Evolutionary conservation across 1,140 invertebrate species (phyloP).

Genomic region (Chelonus insularis): DNA sequence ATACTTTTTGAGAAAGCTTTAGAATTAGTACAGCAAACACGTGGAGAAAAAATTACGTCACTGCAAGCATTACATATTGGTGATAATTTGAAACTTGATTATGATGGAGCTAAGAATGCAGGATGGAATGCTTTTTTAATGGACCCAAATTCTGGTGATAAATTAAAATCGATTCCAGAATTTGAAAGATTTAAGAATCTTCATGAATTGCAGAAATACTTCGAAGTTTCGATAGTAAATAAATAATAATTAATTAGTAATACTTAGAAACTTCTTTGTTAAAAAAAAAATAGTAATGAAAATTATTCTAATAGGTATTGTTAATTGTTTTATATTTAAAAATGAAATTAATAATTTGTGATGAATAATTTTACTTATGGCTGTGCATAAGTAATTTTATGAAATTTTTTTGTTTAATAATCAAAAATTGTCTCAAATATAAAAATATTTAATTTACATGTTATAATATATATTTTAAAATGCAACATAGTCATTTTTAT

Average conservation of each 20-base stretch:
- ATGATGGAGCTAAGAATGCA: constrained; percentile 70
- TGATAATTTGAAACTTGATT: constrained; percentile 76
- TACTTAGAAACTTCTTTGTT: too few species aligned
- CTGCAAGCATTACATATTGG: constrained; percentile 80
- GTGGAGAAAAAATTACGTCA: constrained; percentile 51
- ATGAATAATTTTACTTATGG: too few species aligned
- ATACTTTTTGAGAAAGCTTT: constrained; percentile 77
- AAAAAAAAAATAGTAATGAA: too few species aligned
- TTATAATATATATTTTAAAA: neutral
- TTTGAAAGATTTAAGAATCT: constrained; percentile 38
- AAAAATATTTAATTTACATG: too few species aligned
- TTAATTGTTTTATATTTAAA: too few species aligned
- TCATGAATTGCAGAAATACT: constrained; percentile 39
- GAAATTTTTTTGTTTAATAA: too few species aligned
- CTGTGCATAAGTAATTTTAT: too few species aligned
- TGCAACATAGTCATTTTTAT: constrained; percentile 16
- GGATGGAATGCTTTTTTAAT: constrained; percentile 77
- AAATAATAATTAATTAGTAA: too few species aligned
- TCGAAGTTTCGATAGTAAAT: too few species aligned
- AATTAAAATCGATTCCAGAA: constrained; percentile 9
- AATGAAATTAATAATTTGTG: too few species aligned
- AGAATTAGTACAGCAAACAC: constrained; percentile 45
- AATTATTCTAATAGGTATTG: too few species aligned
- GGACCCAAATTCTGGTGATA: constrained; percentile 45
- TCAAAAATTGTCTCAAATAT: too few species aligned